Base-by-base conservation (phyloP, 2,113 vertebrate genomes). In the Tachysurus fulvidraco region DNA sequence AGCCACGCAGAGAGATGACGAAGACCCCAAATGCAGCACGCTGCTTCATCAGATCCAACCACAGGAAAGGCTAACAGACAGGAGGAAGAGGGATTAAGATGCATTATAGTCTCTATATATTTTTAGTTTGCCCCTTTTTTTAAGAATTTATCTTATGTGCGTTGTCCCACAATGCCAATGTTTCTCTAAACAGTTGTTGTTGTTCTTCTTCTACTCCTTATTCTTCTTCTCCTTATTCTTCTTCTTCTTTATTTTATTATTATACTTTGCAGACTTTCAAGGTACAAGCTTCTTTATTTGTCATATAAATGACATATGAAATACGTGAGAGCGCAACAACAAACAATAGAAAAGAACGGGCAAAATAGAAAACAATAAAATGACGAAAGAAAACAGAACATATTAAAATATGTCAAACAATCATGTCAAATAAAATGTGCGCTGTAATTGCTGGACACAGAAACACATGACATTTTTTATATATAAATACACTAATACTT, bases 21-120 rank as follows among this genome's bases (percentile, higher is more conserved):
- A 94, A 93, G 93, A 92, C 90, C n/a, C 46, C 88, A 89, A 83
- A 87, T 84, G 88, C 88, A 82, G 90, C 89, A 81, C 89, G 88
- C 88, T 89, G 89, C 46, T 50, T 50, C 46, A 90, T 88, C 90
- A 74, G 79, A 80, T 69, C 55, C 83, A 17, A 84, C 65, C 85
- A 55, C 17, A 11, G 6, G 6, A 60, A 73, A 84, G 85, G 71
- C 57, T 7, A 30, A 30, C 7, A 55, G 77, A 36, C 77, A 36
- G 77, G n/a, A 54, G 52, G 52, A 16, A 19, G 77, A 21, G 17
- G 54, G n/a, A 36, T 79, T 79, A 9, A 30, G 28, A 79, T 30
- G 17, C n/a, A 19, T 19, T 79, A 10, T 10, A 28, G 25, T 9
- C 76, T 89, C 78, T 36, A 85, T 36, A 85, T 77, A 86, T 28